A percentile compares a stretch with the other conserved stretches of the same genome.
Evolutionary conservation across 2,797 vertebrate species (phyloP).

Genomic region (Ibycter americanus): DNA sequence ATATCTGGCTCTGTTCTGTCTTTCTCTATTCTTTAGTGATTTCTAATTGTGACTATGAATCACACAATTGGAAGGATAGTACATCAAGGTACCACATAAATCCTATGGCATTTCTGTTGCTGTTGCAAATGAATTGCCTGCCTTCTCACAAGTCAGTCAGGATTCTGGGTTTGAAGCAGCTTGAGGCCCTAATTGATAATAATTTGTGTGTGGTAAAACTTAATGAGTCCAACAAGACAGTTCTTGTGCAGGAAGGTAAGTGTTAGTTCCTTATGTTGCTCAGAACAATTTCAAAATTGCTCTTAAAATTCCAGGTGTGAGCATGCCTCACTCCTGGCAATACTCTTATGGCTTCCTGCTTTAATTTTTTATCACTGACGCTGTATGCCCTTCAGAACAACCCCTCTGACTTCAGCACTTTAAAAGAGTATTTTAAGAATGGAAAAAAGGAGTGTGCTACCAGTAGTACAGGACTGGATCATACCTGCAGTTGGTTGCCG

Average conservation of each 20-base stretch:
- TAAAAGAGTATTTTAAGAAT: not conserved
- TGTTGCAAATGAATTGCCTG: not conserved
- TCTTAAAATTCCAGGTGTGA: not conserved
- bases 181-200: not conserved
- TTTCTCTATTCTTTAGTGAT: not conserved
- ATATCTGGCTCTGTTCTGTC: not conserved
- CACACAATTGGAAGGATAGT: not conserved
- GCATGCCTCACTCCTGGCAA: not conserved
- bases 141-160: not conserved
- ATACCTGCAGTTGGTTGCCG: fast-evolving
- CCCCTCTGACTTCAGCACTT: not conserved
- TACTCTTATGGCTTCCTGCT: not conserved
- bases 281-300: not conserved
- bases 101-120: not conserved
- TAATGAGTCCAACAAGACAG: conserved; percentile 22
- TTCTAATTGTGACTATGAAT: not conserved
- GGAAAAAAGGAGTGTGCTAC: not conserved
- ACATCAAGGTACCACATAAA: not conserved
- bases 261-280: not conserved
- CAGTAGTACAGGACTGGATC: not conserved
- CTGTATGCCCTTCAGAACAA: not conserved
- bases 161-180: not conserved
- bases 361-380: not conserved
- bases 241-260: not conserved
- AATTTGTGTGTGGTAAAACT: not conserved